Evolutionary conservation across 2,888 invertebrate species (phyloP), one percentile per base, ranked within the genome.

Genomic region (Archips xylosteana): DNA sequence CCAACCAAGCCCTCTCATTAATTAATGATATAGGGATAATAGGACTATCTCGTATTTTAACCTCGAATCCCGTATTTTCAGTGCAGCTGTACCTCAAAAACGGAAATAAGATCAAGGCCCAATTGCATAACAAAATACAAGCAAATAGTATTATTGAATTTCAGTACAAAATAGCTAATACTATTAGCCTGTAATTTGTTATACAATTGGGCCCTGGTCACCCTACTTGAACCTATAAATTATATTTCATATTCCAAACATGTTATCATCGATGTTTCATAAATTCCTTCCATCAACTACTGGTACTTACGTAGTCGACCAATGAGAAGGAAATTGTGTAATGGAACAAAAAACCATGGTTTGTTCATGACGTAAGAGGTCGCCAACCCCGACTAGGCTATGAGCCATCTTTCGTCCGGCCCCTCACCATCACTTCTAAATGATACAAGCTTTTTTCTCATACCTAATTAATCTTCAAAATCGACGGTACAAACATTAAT

Each of bases 361-460:
- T 78, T 84, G 84, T 86, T 87, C 89, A 88, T 92, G 91, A 91
- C 91, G 92, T 88, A 88, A 92, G 79, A 80, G 92, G 85, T 76
- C 89, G 79, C 77, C 85, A 89, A 89, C 83, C 90, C 78, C 78
- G 67, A 77, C 81, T 23, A 23, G 1, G 23, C 23, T 82, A 83
- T 85, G 87, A 88, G 86, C 85, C 81, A 80, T 78, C 79, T 82
- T 79, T 77, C 83, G 84, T 13, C 85, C 87, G 84, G 82, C 82
- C 80, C 80, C 80, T 32, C 23, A 79, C 84, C 86, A 89, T 87
- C 86, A 81, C 79, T 85, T 79, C 86, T 86, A 89, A 87, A 80
- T 81, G 81, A 84, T 85, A 87, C 80, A 67, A 57, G 45, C 75
- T 74, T 66, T 76, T 74, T 69, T 75, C 78, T 71, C 62, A 71